Conservation (phyloP, 2,888 invertebrate species). For the Rhagium mordax region DNA sequence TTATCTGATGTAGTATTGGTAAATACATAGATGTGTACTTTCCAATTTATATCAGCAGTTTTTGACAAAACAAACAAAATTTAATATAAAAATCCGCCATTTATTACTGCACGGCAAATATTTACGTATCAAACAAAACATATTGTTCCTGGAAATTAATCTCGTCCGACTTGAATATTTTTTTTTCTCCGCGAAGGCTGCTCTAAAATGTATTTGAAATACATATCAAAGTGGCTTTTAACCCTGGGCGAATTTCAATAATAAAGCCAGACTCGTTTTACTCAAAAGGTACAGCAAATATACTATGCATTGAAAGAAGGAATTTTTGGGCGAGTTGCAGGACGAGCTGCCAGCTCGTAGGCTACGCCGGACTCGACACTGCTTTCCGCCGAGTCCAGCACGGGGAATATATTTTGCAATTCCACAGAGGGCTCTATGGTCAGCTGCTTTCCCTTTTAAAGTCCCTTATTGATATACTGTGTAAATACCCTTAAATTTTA, state of each 20-base stretch:
- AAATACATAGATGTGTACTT: conserved; percentile 9
- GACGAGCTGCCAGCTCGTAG: conserved; percentile 14
- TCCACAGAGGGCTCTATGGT: conserved; percentile 66
- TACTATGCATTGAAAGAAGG: conserved; percentile 67
- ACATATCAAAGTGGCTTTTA: conserved; percentile 64
- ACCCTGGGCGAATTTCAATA: conserved; percentile 63
- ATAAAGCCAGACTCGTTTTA: conserved; percentile 58
- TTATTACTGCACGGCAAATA: conserved; percentile 41
- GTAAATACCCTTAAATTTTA: conserved; percentile 64
- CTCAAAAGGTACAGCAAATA: conserved; percentile 62
- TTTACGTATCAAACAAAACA: conserved; percentile 43
- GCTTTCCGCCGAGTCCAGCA: conserved; percentile 39
- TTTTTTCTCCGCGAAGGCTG: conserved; percentile 41
- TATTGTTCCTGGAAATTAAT: conserved; percentile 43
- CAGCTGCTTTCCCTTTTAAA: conserved; percentile 65
- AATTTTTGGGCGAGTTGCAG: conserved; percentile 54
- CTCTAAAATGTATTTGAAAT: conserved; percentile 65
- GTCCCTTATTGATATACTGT: conserved; percentile 71
- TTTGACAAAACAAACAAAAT: conserved; percentile 41
- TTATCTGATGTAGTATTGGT: background rate
- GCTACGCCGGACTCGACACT: conserved; percentile 30
- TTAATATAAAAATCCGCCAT: conserved; percentile 42
- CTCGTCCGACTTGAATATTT: conserved; percentile 22
- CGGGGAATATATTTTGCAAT: conserved; percentile 67
- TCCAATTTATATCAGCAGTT: conserved; percentile 25